Conservation (phyloP, 2,113 vertebrate species). For the Lagopus muta region DNA sequence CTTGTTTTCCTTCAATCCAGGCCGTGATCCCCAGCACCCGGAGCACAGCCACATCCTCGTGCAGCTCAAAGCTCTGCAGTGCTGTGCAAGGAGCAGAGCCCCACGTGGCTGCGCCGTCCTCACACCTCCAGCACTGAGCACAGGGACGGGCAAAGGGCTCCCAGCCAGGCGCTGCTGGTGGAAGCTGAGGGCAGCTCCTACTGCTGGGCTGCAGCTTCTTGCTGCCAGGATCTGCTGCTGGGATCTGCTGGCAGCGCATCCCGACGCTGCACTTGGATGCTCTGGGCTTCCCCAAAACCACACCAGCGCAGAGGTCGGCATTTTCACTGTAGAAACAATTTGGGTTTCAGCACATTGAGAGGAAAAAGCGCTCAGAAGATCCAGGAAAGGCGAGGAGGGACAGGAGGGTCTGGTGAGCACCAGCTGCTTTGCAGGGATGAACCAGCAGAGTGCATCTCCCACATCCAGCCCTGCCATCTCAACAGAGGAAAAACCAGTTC, state of each 20-base stretch:
- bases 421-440: rapidly evolving
- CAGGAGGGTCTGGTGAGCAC: too few relatives aligned
- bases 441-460: rapidly evolving
- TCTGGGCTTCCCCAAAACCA: neutral
- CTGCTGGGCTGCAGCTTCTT: neutral
- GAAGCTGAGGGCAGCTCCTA: neutral
- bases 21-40: neutral
- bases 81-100: too few relatives aligned
- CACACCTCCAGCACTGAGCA: too few relatives aligned
- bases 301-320: neutral
- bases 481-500: neutral
- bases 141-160: too few relatives aligned
- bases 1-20: neutral
- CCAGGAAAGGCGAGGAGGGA: too few relatives aligned
- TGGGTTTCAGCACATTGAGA: neutral
- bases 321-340: neutral
- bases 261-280: too few relatives aligned
- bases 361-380: neutral
- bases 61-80: too few relatives aligned
- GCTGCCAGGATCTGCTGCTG: neutral
- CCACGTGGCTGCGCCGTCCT: too few relatives aligned
- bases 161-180: too few relatives aligned
- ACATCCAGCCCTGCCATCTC: neutral
- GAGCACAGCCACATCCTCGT: too few relatives aligned
- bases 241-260: too few relatives aligned